A percentile compares a stretch with the other conserved stretches of the same genome.
phyloP scores from a whole-genome alignment of 2,113 vertebrate species.

The Piaya cayana region DNA sequence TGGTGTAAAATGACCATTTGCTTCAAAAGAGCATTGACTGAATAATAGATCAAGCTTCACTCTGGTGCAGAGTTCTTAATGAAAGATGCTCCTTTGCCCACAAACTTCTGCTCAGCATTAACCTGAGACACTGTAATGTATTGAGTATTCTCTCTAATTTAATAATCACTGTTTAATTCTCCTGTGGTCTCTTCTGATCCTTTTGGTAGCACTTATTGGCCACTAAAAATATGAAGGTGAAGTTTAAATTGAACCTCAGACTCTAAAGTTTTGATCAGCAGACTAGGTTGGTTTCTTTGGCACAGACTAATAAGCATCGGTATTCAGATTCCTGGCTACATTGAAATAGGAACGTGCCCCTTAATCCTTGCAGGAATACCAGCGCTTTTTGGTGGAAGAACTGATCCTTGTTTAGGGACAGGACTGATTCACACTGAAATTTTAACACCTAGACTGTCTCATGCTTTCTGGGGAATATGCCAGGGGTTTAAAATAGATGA shows the following conservation, averaged over 20 bases:
- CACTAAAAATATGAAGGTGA: background rate
- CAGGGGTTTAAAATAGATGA: background rate
- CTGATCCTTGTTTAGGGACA: background rate
- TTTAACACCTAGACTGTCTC: background rate
- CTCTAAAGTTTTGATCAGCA: constrained; percentile 10
- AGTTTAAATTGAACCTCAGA: background rate
- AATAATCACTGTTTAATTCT: constrained; percentile 22
- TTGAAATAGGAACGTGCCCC: background rate
- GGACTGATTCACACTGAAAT: background rate
- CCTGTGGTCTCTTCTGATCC: background rate
- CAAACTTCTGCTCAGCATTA: background rate
- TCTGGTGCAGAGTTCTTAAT: constrained; percentile 29
- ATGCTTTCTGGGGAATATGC: background rate
- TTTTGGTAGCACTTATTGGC: background rate
- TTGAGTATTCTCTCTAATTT: background rate
- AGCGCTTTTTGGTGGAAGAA: background rate
- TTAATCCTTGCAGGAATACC: background rate
- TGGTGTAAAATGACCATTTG: constrained; percentile 59
- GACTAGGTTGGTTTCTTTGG: background rate
- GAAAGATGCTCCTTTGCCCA: background rate
- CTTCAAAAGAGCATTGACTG: constrained; percentile 46
- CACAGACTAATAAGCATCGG: background rate
- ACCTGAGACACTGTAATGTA: background rate
- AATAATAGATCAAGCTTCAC: constrained; percentile 66
- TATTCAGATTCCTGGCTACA: background rate